Evolutionary conservation across 2,888 invertebrate genomes (phyloP), one percentile per base, ranked within the genome.

Genomic region (Plagodis pulveraria): DNA sequence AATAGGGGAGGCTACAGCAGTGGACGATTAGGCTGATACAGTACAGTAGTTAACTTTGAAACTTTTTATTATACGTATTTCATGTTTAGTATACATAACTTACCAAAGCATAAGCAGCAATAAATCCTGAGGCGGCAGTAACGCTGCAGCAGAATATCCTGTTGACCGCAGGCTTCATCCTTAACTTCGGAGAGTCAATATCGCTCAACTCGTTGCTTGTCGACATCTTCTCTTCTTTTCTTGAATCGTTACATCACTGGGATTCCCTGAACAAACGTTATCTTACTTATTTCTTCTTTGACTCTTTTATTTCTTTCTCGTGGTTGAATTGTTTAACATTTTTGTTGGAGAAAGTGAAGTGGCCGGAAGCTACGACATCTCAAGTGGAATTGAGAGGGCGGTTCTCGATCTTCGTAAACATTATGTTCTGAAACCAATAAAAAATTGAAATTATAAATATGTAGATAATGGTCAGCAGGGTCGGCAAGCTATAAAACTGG

Each of bases 131-230:
- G 0, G 93, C 93, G 22, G 93, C 93, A 0, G 92, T 93, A 1
- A 93, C 92, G 54, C 93, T 93, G 73, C 93, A 93, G 73, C 93
- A 93, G 73, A 92, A 93, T 71, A 93, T 87, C 58, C 81, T 87
- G 60, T 77, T 88, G 11, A 93, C 77, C 0, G 93, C 93, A 1
- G 93, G 93, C 72, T 86, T 90, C 93, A 93, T 93, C 6, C 82
- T 75, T 47, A 85, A 65, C 70, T 83, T 87, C 0, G 85, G 84
- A 5, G 81, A 58, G 62, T 89, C 89, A 35, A 80, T 63, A 5
- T 89, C 91, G 55, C 82, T 84, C 44, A 89, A 60, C 50, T 91
- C 91, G 64, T 89, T 89, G 56, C 81, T 83, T 40, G 88, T 78
- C 38, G 91, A 85, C 91, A 91, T 91, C 52, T 76, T 85, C 12